phyloP scores from a whole-genome alignment of 2,113 vertebrate species.

The Alligator mississippiensis region DNA sequence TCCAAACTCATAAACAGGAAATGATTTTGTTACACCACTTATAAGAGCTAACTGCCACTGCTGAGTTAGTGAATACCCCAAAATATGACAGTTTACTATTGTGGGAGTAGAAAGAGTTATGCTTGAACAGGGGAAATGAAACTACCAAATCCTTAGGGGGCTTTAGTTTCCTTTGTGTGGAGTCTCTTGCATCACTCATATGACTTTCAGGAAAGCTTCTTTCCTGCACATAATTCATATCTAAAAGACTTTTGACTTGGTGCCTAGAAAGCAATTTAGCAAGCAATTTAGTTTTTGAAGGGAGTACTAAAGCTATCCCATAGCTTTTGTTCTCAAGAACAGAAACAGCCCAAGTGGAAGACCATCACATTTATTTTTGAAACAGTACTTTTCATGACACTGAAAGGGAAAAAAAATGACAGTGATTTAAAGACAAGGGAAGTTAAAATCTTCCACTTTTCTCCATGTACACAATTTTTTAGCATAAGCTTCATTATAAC shows the following conservation, averaged over 20 bases:
- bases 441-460: neutral
- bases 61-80: neutral
- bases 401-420: conserved; percentile 20
- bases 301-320: conserved; percentile 35
- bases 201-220: conserved; percentile 53
- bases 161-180: conserved; percentile 42
- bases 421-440: neutral
- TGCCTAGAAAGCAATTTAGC: conserved; percentile 71
- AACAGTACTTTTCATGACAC: conserved; percentile 3
- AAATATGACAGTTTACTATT: conserved; percentile 13
- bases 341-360: conserved; percentile 40
- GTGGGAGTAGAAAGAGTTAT: neutral
- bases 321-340: conserved; percentile 46
- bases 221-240: conserved; percentile 61
- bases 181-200: conserved; percentile 7
- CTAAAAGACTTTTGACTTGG: conserved; percentile 64
- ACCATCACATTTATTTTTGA: conserved; percentile 32
- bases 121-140: conserved; percentile 11
- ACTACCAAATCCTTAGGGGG: neutral
- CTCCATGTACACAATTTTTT: neutral
- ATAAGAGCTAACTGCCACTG: neutral
- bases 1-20: conserved; percentile 12
- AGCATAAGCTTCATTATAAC: neutral
- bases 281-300: conserved; percentile 61
- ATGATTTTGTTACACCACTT: conserved; percentile 12